Evolutionary conservation across 2,797 vertebrate genomes (phyloP), one percentile per base, ranked within the genome.

Genomic region (Poeciliopsis infans): DNA sequence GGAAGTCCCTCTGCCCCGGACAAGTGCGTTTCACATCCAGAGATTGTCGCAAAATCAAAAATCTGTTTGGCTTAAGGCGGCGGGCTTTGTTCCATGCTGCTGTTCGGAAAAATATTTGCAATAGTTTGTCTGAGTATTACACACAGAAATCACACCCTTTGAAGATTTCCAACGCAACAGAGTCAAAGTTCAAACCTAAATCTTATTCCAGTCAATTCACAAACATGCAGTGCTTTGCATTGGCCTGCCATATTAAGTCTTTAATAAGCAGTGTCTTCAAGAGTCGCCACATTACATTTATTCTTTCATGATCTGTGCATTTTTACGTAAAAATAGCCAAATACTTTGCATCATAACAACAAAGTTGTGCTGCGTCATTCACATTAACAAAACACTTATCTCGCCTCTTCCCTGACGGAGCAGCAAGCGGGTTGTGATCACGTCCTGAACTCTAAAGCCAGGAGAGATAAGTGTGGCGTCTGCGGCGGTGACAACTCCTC

Each of bases 351-450:
- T 25, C 25, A 55, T 74, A 28, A 31, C 46, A 10, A 66, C 66
- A 74, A 57, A 82, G 16, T 31, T 25, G 13, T 75, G 20, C 33
- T 78, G 5, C 51, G 55, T 69, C 59, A 16, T 66, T 53, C 79
- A 61, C 36, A 66, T 41, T 25, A 46, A 78, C 53, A 33, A 39
- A 74, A 59, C 12, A 57, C 59, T 2, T 66, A 5, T 49, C 46
- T 45, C 31, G 74, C 20, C 72, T 2, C 16, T 13, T 69, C 36
- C 61, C 8, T n/a, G 43, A 51, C 78, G 7, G 83, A 94, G 93
- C 96, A 99, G 98, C 98, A 99, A 98, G 98, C 98, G 46, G 98
- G 98, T 95, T 99, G 98, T 28, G 98, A 99, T 96, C 98, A 99
- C 72, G 96, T 99, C 83, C 93, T 99, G 90, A 99, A 99, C 95